A percentile compares a stretch with the other conserved stretches of the same genome.
Evolutionary conservation across 2,888 invertebrate genomes (phyloP).

Genomic region (Microchrysa polita): DNA sequence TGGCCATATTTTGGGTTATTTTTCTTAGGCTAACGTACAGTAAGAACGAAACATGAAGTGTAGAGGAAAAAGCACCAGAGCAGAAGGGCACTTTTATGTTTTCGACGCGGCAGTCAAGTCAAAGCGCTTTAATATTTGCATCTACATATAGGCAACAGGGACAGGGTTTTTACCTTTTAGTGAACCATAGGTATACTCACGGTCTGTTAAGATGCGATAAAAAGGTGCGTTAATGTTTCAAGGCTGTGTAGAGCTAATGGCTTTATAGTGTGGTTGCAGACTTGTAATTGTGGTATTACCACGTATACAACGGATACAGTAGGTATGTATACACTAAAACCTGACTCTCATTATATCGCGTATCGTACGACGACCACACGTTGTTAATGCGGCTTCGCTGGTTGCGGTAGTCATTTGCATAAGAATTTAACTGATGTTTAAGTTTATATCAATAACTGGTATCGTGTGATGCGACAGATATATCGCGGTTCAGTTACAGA

Average conservation of each 20-base stretch:
- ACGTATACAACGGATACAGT: no score
- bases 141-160: no score
- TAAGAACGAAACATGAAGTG: neutral
- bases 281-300: neutral
- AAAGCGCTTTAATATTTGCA: neutral
- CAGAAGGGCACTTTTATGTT: slow-evolving; percentile 24
- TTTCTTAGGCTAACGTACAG: neutral
- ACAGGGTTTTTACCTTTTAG: slow-evolving; percentile 6
- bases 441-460: neutral
- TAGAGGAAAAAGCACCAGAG: neutral
- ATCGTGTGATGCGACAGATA: neutral
- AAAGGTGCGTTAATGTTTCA: slow-evolving; percentile 14
- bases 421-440: neutral
- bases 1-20: no score
- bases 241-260: slow-evolving; percentile 22
- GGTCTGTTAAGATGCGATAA: slow-evolving; percentile 2
- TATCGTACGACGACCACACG: slow-evolving; percentile 9
- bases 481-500: no score
- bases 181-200: neutral
- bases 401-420: slow-evolving; percentile 12
- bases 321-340: neutral
- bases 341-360: neutral
- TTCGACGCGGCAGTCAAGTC: neutral
- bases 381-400: neutral
- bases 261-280: slow-evolving; percentile 14